Base-by-base conservation (phyloP, 2,797 vertebrate genomes). In the Pseudochirops cupreus region DNA sequence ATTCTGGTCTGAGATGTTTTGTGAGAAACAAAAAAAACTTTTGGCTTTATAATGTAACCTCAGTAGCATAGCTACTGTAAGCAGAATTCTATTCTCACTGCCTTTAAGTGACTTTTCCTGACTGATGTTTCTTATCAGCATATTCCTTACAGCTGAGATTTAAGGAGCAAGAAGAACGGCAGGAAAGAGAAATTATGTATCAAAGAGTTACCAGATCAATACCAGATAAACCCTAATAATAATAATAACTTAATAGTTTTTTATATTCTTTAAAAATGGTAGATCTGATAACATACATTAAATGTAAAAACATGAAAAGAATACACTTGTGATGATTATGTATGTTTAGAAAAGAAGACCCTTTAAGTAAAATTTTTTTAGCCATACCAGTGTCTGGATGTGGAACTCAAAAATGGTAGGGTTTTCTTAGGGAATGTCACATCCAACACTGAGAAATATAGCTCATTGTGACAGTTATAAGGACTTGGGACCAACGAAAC, bases 21-120 rank as follows among this genome's bases (percentile, higher is more conserved):
- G 5, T 55, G 24, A 92, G 21, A 52, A 3, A 26, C 12, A 74
- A 14, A 4, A 12, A 54, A 54, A 21, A 57, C 62, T 12, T 13
- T 56, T 55, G 54, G 39, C 39, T 29, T 14, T 46, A 31, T 57
- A 46, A 58, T 94, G 31, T 74, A 16, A 53, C 58, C 89, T 56
- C 31, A 93, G 28, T 6, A n/a, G 4, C 4, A 11, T 53, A 3
- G 57, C 92, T 31, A 67, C 52, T 82, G 89, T 62, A 62, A 94
- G 74, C 26, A 91, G 52, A 95, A 46, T 74, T 95, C 46, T 46
- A 12, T 92, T 87, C 59, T 55, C n/a, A 55, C 89, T 96, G 94
- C n/a, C 62, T 87, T 26, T 91, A 12, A 4, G 14, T 31, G 0
- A 12, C 18, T 24, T 93, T 95, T 94, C 58, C 92, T 92, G 4